A percentile compares a stretch with the other conserved stretches of the same genome.
These are phyloP conservation scores for Lasioglossum villosulum DNA, from an alignment of 2,888 invertebrate genomes.

Conservation along the genomic window DNA sequence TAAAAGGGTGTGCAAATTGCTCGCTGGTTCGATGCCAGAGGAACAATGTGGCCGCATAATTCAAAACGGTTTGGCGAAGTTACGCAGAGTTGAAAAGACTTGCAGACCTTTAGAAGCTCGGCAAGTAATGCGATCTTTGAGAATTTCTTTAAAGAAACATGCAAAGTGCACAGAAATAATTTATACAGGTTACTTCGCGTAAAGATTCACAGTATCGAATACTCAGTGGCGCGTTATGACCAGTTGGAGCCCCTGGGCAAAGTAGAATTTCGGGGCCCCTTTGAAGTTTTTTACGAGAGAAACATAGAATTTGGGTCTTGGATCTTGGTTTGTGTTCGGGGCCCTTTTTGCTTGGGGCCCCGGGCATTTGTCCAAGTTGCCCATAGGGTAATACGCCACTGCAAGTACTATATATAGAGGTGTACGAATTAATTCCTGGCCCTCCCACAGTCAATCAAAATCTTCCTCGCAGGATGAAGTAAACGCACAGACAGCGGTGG, in stretches of 20 bases:
- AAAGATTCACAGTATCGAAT: neutral
- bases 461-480: too few species aligned
- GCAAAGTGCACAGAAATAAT: neutral
- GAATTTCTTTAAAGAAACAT: neutral
- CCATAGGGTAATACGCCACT: too few species aligned
- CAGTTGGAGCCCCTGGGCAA: too few species aligned
- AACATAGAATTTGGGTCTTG: too few species aligned
- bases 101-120: neutral
- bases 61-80: neutral
- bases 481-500: neutral
- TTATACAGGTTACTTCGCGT: neutral
- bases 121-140: neutral
- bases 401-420: too few species aligned
- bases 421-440: neutral
- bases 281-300: too few species aligned
- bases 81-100: too few species aligned
- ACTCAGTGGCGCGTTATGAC: too few species aligned
- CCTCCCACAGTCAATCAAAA: neutral
- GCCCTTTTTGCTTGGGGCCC: too few species aligned
- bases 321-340: too few species aligned
- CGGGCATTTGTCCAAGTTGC: too few species aligned
- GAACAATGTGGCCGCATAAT: conserved; percentile 7
- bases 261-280: too few species aligned
- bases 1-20: conserved; percentile 36
- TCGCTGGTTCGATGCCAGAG: conserved; percentile 3